Conservation (phyloP, 92 coral and sea anemone genomes). For the Umimayanthus chanpuru region DNA sequence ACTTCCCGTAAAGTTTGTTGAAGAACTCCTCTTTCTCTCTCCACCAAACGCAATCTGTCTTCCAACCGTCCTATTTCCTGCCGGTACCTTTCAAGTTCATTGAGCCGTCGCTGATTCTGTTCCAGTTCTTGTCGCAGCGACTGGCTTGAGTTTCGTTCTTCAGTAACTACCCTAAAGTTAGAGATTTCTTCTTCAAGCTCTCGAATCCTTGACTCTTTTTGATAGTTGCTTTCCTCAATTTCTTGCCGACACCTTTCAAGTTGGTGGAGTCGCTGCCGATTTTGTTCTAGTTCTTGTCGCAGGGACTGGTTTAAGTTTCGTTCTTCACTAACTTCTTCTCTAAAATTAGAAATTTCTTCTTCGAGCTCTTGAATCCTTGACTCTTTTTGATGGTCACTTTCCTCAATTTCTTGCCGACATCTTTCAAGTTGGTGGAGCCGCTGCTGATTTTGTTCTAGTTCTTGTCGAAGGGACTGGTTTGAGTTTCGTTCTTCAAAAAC, state of each 20-base stretch:
- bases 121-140: background rate
- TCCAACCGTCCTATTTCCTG: conserved; percentile 2
- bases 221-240: too few relatives aligned
- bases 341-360: background rate
- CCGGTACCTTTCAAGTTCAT: background rate
- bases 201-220: conserved; percentile 4
- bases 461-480: background rate
- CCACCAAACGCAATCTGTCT: background rate
- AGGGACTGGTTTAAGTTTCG: background rate
- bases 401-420: background rate
- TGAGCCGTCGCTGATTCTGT: background rate
- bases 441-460: conserved; percentile 1
- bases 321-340: conserved; percentile 13
- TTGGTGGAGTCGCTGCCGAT: background rate
- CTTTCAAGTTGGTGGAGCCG: background rate
- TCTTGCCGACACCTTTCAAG: background rate
- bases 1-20: conserved; percentile 15
- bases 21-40: conserved; percentile 4
- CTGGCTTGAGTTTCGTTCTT: background rate
- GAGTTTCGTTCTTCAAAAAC: background rate
- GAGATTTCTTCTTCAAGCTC: background rate
- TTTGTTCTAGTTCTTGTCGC: conserved; percentile 2
- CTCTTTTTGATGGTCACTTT: background rate
- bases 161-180: background rate
- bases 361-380: conserved; percentile 11